These are phyloP conservation scores for Ectemnius cavifrons DNA, from an alignment of 2,888 invertebrate species.

Conservation along the genomic window DNA sequence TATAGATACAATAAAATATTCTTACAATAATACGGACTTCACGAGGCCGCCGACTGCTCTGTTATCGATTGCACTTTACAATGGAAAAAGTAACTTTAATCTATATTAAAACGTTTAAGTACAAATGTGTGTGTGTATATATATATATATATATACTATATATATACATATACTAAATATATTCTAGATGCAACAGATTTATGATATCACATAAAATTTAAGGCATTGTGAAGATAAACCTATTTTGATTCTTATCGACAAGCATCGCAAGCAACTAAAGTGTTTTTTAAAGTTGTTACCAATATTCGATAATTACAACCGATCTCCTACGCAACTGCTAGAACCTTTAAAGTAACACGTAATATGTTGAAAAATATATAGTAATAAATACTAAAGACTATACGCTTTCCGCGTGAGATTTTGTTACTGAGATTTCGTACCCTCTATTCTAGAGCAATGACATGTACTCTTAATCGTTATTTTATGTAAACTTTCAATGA, in stretches of 20 bases:
- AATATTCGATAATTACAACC: conserved; percentile 44
- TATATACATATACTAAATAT: conserved; percentile 20
- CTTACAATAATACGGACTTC: conserved; percentile 63
- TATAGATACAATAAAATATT: conserved; percentile 71
- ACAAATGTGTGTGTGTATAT: conserved; percentile 38
- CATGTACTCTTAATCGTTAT: conserved; percentile 20
- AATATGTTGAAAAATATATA: conserved; percentile 22
- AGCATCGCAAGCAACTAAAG: conserved; percentile 25
- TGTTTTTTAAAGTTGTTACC: conserved; percentile 2
- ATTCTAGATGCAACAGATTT: conserved; percentile 29
- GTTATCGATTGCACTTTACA: conserved; percentile 26
- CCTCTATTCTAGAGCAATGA: conserved; percentile 25
- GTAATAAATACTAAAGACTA: conserved; percentile 22
- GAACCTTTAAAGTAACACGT: conserved; percentile 22
- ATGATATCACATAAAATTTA: conserved; percentile 44
- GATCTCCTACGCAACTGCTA: conserved; percentile 22
- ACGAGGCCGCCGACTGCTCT: conserved; percentile 31
- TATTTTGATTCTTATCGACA: conserved; percentile 18
- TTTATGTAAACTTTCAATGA: conserved; percentile 16
- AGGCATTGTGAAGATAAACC: conserved; percentile 28
- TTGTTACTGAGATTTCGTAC: conserved; percentile 18
- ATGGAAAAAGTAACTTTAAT: conserved; percentile 24
- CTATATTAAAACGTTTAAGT: conserved; percentile 47
- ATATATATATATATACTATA: conserved; percentile 18
- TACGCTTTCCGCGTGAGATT: background rate